A percentile compares a stretch with the other conserved stretches of the same genome.
Evolutionary conservation across 2,888 invertebrate species (phyloP).

Genomic region (Meteorus cinctellus): DNA sequence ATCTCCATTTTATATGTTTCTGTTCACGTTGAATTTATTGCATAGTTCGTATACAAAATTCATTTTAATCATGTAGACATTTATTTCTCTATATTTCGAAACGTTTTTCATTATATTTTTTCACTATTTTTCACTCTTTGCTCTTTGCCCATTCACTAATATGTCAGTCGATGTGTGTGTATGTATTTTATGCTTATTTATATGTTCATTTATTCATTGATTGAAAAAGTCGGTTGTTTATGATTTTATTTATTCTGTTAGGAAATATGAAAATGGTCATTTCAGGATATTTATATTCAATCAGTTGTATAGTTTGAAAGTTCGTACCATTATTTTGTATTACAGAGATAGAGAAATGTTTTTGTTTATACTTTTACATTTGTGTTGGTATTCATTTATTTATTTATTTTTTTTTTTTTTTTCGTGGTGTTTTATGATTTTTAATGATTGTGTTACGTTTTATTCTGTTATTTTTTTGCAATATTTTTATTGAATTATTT

Average conservation of each 20-base stretch:
- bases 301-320: no score
- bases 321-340: no score
- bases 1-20: neutral
- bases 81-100: neutral
- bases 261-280: neutral
- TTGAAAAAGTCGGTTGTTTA: neutral
- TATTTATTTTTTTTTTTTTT: no score
- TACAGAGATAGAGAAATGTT: no score
- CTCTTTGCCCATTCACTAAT: neutral
- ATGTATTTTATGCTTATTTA: neutral
- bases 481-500: no score
- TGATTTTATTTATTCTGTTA: no score
- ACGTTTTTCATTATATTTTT: neutral
- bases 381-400: no score
- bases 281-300: neutral
- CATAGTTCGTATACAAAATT: constrained; percentile 12
- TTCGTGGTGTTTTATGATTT: no score
- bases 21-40: constrained; percentile 17
- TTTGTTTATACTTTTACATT: no score
- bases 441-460: no score
- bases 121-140: neutral
- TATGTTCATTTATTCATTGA: neutral
- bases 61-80: constrained; percentile 25
- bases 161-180: no score
- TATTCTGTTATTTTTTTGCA: no score